A percentile compares a stretch with the other conserved stretches of the same genome.
phyloP scores from a whole-genome alignment of 2,797 vertebrate genomes.

The Adelosebastes latens region DNA sequence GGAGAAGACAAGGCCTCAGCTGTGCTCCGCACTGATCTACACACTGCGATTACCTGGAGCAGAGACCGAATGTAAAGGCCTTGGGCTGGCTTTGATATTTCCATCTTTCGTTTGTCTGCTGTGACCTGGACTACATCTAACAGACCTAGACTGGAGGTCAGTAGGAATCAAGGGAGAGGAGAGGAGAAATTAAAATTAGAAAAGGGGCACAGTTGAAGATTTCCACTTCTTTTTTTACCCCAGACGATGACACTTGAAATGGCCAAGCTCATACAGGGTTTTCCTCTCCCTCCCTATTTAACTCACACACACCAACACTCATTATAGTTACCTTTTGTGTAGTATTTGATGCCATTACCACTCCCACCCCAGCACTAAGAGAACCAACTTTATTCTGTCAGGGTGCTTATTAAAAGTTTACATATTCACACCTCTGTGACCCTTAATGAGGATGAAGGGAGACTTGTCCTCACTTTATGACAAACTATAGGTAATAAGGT shows the following conservation, averaged over 20 bases:
- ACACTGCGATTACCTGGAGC: constrained; percentile 78
- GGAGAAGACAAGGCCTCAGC: constrained; percentile 67
- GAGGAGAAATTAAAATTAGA: constrained; percentile 13
- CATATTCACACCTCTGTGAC: constrained; percentile 80
- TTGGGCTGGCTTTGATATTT: constrained; percentile 88
- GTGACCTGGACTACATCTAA: constrained; percentile 84
- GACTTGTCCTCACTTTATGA: constrained; percentile 71
- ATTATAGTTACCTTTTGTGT: constrained; percentile 71
- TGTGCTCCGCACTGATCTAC: constrained; percentile 63
- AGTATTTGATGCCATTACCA: constrained; percentile 70
- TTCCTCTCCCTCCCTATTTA: neutral
- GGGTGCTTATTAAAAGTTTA: constrained; percentile 82
- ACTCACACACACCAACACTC: constrained; percentile 42
- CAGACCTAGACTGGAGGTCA: constrained; percentile 84
- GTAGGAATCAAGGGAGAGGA: constrained; percentile 70
- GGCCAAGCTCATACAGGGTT: neutral
- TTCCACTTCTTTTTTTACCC: constrained; percentile 5
- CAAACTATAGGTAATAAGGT: constrained; percentile 74
- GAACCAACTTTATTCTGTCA: constrained; percentile 76
- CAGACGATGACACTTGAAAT: constrained; percentile 5
- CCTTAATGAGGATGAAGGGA: constrained; percentile 80
- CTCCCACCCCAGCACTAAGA: constrained; percentile 74
- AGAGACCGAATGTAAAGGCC: constrained; percentile 81
- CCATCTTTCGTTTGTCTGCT: constrained; percentile 71
- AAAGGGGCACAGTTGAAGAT: constrained; percentile 12